Base-by-base conservation (phyloP, 92 coral and sea anemone genomes). In the Nematostella vectensis region DNA sequence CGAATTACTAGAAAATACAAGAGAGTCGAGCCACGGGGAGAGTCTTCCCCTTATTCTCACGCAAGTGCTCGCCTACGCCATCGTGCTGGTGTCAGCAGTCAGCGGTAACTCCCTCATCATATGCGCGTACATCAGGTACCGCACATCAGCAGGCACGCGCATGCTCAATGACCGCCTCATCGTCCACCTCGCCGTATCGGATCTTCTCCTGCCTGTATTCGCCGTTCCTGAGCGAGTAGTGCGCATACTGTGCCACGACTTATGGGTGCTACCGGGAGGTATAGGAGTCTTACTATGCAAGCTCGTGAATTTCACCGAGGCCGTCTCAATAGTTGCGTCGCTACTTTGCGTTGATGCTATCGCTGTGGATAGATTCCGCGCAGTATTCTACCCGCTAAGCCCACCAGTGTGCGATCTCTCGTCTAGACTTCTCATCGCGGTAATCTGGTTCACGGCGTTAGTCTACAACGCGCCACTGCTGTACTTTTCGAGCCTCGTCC, bases 221-320 rank as follows among this genome's bases (percentile, higher is more conserved):
- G 71, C 55, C 2, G 31, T 65, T 19, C 71, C 71, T 11, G 62
- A 65, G 28, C 59, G 71, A 3, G 54, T 65, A 54, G 54, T 62
- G 11, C 71, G 71, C 20, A 11, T 65, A 17, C 44, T 53, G 27
- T 19, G 33, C 16, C n/a, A 65, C 50, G 47, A 65, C 12, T 44
- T 23, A 39, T 65, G 71, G 71, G 30, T 65, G 12, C 25, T 65
- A 48, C 59, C 48, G n/a, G 69, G 71, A 26, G 17, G 29, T 11
- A 24, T 65, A 21, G 71, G 71, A 13, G 27, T 54, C 17, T 23
- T 54, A 13, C 40, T 65, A 37, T 65, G 71, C 24, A 65, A 65
- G 25, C 9, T 65, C 0, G 71, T 65, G 42, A 54, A 65, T 58
- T 65, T 65, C 55, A 65, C 53, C 55, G 71, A 65, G 29, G 71